phyloP scores from a whole-genome alignment of 2,888 invertebrate species.

The Idaea biselata region DNA sequence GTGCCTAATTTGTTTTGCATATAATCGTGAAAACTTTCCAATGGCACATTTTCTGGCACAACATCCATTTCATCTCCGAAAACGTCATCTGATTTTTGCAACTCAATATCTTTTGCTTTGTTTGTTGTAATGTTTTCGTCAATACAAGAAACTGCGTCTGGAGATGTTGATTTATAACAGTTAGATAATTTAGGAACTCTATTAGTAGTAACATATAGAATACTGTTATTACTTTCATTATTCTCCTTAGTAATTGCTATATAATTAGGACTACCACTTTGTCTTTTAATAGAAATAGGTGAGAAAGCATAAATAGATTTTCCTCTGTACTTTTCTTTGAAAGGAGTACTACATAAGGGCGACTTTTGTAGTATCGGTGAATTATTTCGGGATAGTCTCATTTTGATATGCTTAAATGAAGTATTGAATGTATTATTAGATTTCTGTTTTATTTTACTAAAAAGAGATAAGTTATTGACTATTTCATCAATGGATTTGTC shows the following conservation, averaged over 20 bases:
- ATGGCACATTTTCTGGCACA: background rate
- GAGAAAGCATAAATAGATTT: constrained; percentile 69
- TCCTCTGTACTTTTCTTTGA: constrained; percentile 60
- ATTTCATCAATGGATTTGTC: constrained; percentile 65
- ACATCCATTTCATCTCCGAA: background rate
- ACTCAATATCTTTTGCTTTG: background rate
- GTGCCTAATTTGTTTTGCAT: background rate
- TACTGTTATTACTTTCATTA: constrained; percentile 31
- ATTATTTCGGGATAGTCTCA: constrained; percentile 43
- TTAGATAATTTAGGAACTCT: constrained; percentile 18
- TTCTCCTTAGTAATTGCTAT: constrained; percentile 36
- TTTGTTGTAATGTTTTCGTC: background rate
- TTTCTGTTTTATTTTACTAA: constrained; percentile 41
- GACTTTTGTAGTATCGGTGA: constrained; percentile 46
- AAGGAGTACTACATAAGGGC: constrained; percentile 68
- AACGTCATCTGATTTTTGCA: background rate
- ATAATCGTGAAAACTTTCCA: background rate
- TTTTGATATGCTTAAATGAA: constrained; percentile 30
- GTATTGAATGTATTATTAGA: constrained; percentile 34
- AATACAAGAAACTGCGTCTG: background rate
- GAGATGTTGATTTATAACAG: constrained; percentile 8
- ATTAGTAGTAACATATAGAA: constrained; percentile 30
- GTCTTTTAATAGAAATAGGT: constrained; percentile 46
- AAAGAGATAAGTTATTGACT: constrained; percentile 48
- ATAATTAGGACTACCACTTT: constrained; percentile 33